A percentile compares a stretch with the other conserved stretches of the same genome.
Conservation (phyloP, 2,888 invertebrate species). For the Drosophila cognata region DNA sequence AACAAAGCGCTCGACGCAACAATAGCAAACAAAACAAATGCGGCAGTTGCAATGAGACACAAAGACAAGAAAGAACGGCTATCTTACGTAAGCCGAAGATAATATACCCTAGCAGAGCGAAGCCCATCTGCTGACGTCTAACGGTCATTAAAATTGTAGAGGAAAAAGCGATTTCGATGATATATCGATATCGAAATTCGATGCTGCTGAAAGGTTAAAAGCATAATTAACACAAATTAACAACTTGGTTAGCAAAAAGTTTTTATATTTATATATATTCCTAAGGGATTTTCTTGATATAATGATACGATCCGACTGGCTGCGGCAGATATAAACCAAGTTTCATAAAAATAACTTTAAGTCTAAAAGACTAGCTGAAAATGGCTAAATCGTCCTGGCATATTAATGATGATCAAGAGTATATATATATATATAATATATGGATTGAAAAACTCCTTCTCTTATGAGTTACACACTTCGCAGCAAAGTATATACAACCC, state of each 20-base stretch:
- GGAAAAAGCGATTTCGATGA: not conserved
- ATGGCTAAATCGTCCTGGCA: not conserved
- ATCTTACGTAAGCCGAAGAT: not conserved
- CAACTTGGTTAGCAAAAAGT: no score
- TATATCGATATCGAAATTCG: not conserved
- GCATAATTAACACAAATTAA: not conserved
- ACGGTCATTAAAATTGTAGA: accelerated
- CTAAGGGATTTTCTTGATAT: not conserved
- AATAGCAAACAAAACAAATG: slow-evolving; percentile 66
- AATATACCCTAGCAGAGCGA: not conserved
- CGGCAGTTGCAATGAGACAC: slow-evolving; percentile 50
- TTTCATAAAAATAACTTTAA: not conserved
- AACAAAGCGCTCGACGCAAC: slow-evolving; percentile 66
- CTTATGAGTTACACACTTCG: not conserved
- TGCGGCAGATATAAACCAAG: not conserved
- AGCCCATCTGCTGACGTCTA: not conserved
- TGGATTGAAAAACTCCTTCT: not conserved
- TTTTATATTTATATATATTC: no score
- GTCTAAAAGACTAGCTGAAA: not conserved
- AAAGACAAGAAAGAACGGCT: slow-evolving; percentile 6
- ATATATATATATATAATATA: not conserved
- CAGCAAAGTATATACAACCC: not conserved
- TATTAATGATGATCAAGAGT: not conserved
- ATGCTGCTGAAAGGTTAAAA: not conserved
- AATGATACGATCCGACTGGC: not conserved